Conservation (phyloP, 1,140 invertebrate genomes). For the Caenorhabditis brenneri region DNA sequence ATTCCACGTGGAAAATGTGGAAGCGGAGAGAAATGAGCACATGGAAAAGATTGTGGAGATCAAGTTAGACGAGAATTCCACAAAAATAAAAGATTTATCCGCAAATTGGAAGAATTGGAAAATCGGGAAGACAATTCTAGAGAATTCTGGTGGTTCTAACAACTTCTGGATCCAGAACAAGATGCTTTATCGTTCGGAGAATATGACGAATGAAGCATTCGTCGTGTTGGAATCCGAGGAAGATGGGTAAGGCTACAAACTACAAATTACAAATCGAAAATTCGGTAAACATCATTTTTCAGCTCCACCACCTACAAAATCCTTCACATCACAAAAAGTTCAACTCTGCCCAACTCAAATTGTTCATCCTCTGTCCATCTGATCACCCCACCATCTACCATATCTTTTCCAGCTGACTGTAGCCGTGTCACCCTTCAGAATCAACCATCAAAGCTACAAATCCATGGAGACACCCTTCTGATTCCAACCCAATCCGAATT, state of each 20-base stretch:
- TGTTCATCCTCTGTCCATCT: background rate
- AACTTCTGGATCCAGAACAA: background rate
- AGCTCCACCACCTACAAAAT: background rate
- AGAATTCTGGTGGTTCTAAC: background rate
- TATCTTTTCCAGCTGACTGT: background rate
- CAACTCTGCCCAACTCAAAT: no score
- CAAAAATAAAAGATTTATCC: background rate
- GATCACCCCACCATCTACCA: background rate
- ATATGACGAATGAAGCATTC: background rate
- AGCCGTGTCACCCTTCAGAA: background rate
- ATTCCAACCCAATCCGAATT: background rate
- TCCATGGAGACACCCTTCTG: background rate
- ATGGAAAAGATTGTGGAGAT: background rate
- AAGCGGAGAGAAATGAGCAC: background rate
- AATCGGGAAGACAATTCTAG: background rate
- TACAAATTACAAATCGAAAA: background rate
- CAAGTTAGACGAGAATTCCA: background rate
- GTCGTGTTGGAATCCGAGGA: no score
- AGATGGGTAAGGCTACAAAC: no score
- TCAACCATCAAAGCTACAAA: background rate
- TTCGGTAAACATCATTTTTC: background rate
- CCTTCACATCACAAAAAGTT: background rate
- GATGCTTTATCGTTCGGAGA: background rate
- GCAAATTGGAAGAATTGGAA: background rate
- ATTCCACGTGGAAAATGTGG: background rate